A percentile compares a stretch with the other conserved stretches of the same genome.
These are phyloP conservation scores for rabbit (Oryctolagus cuniculus) DNA, from an alignment of 2,113 vertebrate species.

Conservation along the genomic window mOryCun1.1 NC_091444.1:58615001-58615500, in stretches of 20 bases:
- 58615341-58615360: rapidly evolving
- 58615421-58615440: too few relatives aligned
- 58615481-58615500: background rate
- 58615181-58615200: background rate
- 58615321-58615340: background rate
- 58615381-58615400: background rate
- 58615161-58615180: background rate
- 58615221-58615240: background rate
- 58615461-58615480: background rate
- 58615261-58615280: background rate
- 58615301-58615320: background rate
- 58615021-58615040: too few relatives aligned
- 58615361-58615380: background rate
- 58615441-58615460: background rate
- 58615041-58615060: too few relatives aligned
- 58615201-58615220: too few relatives aligned
- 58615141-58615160: too few relatives aligned
- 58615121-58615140: too few relatives aligned
- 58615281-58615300: background rate
- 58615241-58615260: background rate
- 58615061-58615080: too few relatives aligned
- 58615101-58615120: too few relatives aligned
- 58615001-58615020: too few relatives aligned
- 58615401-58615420: rapidly evolving
- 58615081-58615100: too few relatives aligned